Percentiles rank a stretch among this genome's conserved stretches.
These are phyloP conservation scores for Probosciger aterrimus DNA, from an alignment of 2,113 vertebrate genomes.

Conservation along the genomic window DNA sequence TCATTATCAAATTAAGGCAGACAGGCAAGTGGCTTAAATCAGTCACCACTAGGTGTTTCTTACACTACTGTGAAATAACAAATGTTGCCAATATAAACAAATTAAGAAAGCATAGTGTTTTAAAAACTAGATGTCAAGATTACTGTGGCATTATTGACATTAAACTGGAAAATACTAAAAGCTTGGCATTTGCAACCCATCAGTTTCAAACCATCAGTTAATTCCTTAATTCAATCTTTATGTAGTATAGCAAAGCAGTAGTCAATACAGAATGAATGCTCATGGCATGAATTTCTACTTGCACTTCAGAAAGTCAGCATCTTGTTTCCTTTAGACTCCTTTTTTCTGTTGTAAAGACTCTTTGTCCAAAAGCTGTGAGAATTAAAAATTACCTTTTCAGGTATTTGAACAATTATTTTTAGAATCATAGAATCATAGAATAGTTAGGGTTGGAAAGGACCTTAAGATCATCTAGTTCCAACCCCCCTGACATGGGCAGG, in stretches of 20 bases:
- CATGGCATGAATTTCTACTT: background rate
- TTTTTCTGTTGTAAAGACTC: background rate
- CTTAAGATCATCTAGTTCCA: no score
- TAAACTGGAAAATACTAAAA: background rate
- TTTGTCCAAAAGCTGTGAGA: background rate
- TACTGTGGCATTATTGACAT: background rate
- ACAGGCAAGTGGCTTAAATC: background rate
- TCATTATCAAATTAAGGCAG: background rate
- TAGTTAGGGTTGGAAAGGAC: no score
- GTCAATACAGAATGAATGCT: background rate
- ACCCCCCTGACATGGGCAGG: no score
- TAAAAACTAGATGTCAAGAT: background rate
- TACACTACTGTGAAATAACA: background rate
- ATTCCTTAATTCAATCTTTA: background rate
- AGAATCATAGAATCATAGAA: no score
- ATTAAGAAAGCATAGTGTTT: background rate
- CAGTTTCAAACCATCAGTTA: background rate
- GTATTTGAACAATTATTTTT: background rate
- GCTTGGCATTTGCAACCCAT: background rate
- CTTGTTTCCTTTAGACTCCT: background rate
- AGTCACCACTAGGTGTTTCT: background rate
- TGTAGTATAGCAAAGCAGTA: background rate
- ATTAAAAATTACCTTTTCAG: background rate
- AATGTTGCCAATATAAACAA: background rate
- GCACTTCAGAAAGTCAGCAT: background rate